Base-by-base conservation (phyloP, 2,797 vertebrate genomes). In the Amazona finschi region DNA sequence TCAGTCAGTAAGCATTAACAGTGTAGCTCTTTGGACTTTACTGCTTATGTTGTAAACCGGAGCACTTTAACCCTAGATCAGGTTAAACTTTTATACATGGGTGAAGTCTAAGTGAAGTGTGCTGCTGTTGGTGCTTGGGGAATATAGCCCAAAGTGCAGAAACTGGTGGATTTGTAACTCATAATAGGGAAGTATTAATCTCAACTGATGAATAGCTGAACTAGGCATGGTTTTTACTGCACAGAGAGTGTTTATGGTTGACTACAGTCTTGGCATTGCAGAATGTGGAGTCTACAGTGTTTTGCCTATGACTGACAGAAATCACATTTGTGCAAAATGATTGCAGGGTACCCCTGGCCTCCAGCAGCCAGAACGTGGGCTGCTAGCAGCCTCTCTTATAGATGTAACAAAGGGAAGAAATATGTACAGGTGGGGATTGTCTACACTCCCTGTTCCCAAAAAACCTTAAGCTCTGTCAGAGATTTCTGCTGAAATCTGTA, bases 31-130 rank as follows among this genome's bases (percentile, higher is more conserved):
- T 88, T 90, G 93, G 75, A 95, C 91, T 94, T 91, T 44, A 19
- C 22, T 69, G 82, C 58, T 85, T 60, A n/a, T 5, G 36, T 60
- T 77, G 53, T 91, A 90, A 82, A 87, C 71, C 2, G 6, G 49
- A 82, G 33, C 43, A 74, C 88, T 94, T 90, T 87, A 94, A 72
- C 86, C 75, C 81, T 84, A 71, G 67, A 71, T 39, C 44, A 44
- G n/a, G 52, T 93, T 94, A 87, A 90, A 80, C 1, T 61, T 94
- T 94, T 77, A 44, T 91, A 15, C 3, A 1, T 38, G 89, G 21
- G 18, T 89, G 85, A 90, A 74, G 89, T 93, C 74, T 84, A 80
- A 14, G 33, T 43, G 77, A 82, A 39, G 39, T 39, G 39, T 89
- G 61, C 66, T 84, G 28, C 8, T 65, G 33, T 6, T 39, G 18